Evolutionary conservation across 2,797 vertebrate genomes (phyloP), one percentile per base, ranked within the genome.

Genomic region (Phoeniculus purpureus): DNA sequence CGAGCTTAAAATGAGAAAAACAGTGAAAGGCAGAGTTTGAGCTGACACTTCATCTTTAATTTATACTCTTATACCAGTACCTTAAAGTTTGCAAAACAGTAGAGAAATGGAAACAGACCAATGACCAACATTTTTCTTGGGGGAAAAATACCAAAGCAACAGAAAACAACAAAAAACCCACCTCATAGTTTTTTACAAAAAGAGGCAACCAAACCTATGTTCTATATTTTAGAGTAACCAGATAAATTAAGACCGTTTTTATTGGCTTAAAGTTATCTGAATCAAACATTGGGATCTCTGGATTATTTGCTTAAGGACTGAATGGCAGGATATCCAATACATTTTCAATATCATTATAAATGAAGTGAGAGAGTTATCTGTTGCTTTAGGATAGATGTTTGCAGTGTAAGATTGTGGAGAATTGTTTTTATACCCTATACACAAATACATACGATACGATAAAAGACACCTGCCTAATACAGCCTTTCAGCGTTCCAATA

Each of bases 381-480:
- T 59, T 85, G 79, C 89, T 92, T 92, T 91, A 74, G 37, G 60
- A 70, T 45, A 48, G 52, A 60, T 2, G 1, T 52, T 87, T 71
- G 29, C 1, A 4, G 43, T n/a, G 29, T 65, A 76, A 90, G 78
- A 47, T 45, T 50, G 22, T 50, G 51, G 22, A 79, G 15, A 48
- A 52, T 9, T 71, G 58, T 89, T 89, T 88, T 55, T 56, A 85
- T 92, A 86, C 72, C 32, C 71, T 40, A 72, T 64, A 72, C 27
- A 74, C 29, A 88, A 52, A 85, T 72, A 83, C 14, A 58, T 37
- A 29, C 26, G 55, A 59, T 55, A 37, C 62, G 81, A 75, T 68
- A 93, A 93, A 80, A 58, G 65, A 37, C 32, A 60, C n/a, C 55
- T 55, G 40, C 61, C 89, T 93, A 74, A 94, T 82, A 90, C 50